These are phyloP conservation scores for Listrodromus nycthemerus DNA, from an alignment of 2,888 invertebrate genomes.

Conservation along the genomic window DNA sequence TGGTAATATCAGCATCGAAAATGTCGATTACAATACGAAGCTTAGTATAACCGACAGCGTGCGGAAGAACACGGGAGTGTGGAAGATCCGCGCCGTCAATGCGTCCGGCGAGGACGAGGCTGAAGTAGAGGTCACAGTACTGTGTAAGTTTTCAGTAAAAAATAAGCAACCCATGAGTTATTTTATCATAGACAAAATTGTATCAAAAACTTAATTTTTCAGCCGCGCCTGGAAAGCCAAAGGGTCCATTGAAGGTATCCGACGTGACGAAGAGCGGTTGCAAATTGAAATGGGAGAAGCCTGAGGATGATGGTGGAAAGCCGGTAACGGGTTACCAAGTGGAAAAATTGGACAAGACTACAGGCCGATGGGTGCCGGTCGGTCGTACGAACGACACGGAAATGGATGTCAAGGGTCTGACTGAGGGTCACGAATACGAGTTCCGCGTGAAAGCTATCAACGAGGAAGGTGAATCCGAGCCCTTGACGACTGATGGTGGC, in stretches of 20 bases:
- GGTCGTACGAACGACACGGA: slow-evolving; percentile 94
- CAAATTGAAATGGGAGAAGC: slow-evolving; percentile 96
- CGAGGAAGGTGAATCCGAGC: slow-evolving; percentile 98
- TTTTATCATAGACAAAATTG: not conserved
- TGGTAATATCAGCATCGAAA: slow-evolving; percentile 90
- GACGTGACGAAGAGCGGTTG: slow-evolving; percentile 96
- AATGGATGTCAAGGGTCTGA: slow-evolving; percentile 94
- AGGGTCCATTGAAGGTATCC: slow-evolving; percentile 94
- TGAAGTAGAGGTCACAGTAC: slow-evolving; percentile 96
- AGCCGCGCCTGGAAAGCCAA: slow-evolving; percentile 94
- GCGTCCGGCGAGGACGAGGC: slow-evolving; percentile 96
- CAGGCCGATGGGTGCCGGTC: slow-evolving; percentile 97
- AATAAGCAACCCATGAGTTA: not conserved
- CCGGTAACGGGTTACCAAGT: slow-evolving; percentile 96
- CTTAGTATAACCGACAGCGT: slow-evolving; percentile 91
- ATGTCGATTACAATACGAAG: slow-evolving; percentile 96
- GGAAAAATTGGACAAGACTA: slow-evolving; percentile 96
- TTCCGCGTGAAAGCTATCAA: slow-evolving; percentile 97
- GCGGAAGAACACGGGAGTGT: slow-evolving; percentile 95
- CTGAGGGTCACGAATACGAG: slow-evolving; percentile 96
- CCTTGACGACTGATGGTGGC: slow-evolving; percentile 94
- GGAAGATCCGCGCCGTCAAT: slow-evolving; percentile 95
- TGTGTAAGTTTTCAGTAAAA: slow-evolving; percentile 85
- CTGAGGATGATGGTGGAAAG: slow-evolving; percentile 97
- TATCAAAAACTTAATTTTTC: slow-evolving; percentile 38